phyloP scores from a whole-genome alignment of 2,888 invertebrate genomes.

The Drosophila rellima region DNA sequence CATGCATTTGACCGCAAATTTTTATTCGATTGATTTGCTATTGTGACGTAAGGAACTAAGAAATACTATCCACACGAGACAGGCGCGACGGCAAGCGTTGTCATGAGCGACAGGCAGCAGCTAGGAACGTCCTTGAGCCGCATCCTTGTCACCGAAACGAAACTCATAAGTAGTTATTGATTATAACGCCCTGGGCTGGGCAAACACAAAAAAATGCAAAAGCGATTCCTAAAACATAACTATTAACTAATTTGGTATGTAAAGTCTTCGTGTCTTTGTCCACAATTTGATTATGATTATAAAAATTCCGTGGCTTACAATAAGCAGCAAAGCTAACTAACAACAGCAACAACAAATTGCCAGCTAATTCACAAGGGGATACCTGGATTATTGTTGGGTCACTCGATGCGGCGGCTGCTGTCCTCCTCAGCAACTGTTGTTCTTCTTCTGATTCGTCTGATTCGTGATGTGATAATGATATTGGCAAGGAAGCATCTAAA shows the following conservation, averaged over 20 bases:
- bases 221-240: slow-evolving; percentile 69
- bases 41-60: slow-evolving; percentile 66
- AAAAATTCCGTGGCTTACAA: slow-evolving; percentile 51
- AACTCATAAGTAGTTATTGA: slow-evolving; percentile 77
- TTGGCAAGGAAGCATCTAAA: slow-evolving; percentile 73
- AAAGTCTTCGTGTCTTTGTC: slow-evolving; percentile 78
- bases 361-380: slow-evolving; percentile 51
- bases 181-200: slow-evolving; percentile 50
- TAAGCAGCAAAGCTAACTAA: slow-evolving; percentile 59
- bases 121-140: slow-evolving; percentile 36
- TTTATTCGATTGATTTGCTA: slow-evolving; percentile 41
- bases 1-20: slow-evolving; percentile 38
- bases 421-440: slow-evolving; percentile 27
- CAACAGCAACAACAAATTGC: slow-evolving; percentile 65
- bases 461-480: slow-evolving; percentile 24
- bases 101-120: slow-evolving; percentile 69
- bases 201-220: slow-evolving; percentile 64
- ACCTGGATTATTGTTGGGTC: slow-evolving; percentile 28
- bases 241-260: slow-evolving; percentile 81
- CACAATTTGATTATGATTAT: slow-evolving; percentile 60
- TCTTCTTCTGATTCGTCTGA: slow-evolving; percentile 26
- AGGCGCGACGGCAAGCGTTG: slow-evolving; percentile 68
- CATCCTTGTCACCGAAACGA: slow-evolving; percentile 66
- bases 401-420: slow-evolving; percentile 37
- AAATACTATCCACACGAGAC: slow-evolving; percentile 48